Evolutionary conservation across 2,797 vertebrate species (phyloP).

Genomic region (Micropoecilia bifurca): DNA sequence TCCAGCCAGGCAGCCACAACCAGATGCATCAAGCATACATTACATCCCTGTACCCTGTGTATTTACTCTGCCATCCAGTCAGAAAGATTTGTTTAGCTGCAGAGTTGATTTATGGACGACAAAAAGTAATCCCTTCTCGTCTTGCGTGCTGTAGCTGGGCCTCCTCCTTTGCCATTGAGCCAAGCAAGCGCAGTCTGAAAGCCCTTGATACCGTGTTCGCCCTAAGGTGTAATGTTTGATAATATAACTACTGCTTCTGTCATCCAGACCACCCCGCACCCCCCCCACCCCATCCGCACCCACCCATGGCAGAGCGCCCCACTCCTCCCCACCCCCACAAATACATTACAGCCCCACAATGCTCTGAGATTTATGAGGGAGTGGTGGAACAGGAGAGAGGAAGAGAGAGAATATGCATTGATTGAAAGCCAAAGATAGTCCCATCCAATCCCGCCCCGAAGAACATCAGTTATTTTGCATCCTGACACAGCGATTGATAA

Average conservation of each 20-base stretch:
- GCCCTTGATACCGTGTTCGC: conserved; percentile 91
- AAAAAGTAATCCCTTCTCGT: conserved; percentile 91
- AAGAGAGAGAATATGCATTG: conserved; percentile 96
- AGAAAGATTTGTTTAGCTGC: conserved; percentile 90
- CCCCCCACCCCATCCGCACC: conserved; percentile 46
- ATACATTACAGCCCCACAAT: conserved; percentile 93
- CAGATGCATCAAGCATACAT: conserved; percentile 76
- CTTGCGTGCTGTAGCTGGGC: conserved; percentile 78
- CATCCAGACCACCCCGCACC: conserved; percentile 76
- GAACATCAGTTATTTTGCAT: conserved; percentile 99
- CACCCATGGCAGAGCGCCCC: conserved; percentile 48
- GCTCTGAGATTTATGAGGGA: conserved; percentile 97
- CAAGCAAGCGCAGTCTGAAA: conserved; percentile 80
- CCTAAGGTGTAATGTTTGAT: conserved; percentile 98
- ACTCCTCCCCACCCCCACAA: conserved; percentile 77
- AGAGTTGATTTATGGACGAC: conserved; percentile 95
- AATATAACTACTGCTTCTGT: conserved; percentile 98
- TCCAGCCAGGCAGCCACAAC: conserved; percentile 68
- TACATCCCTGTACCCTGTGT: conserved; percentile 76
- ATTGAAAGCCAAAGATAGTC: conserved; percentile 99
- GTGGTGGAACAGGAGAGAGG: conserved; percentile 78
- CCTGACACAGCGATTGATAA: conserved; percentile 99
- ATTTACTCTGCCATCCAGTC: conserved; percentile 84
- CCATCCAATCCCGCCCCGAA: conserved; percentile 95
- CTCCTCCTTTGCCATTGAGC: conserved; percentile 77